Conservation (phyloP, 2,797 vertebrate genomes). For the Tokudaia tokunoshimensis region DNA sequence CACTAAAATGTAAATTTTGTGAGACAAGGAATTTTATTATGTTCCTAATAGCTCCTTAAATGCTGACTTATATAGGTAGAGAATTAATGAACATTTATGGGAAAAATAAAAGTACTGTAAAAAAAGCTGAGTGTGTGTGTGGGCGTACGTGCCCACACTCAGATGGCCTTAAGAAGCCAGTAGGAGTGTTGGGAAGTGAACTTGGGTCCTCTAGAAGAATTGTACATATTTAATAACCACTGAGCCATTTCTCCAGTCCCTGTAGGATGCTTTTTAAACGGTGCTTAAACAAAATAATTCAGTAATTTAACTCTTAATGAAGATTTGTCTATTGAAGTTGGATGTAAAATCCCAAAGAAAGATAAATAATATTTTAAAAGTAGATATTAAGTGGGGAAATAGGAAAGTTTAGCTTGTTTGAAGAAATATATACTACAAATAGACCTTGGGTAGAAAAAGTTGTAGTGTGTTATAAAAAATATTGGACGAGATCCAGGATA, state of each 20-base stretch:
- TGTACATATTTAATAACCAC: neutral
- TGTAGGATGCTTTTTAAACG: neutral
- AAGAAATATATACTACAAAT: neutral
- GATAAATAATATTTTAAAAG: neutral
- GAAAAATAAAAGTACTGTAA: neutral
- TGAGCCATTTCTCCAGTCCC: neutral
- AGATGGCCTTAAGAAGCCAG: neutral
- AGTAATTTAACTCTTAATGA: constrained; percentile 22
- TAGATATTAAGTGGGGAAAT: neutral
- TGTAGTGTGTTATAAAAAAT: neutral
- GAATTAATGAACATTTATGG: neutral
- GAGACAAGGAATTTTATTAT: neutral
- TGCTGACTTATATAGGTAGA: neutral
- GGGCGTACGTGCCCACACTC: too few relatives aligned
- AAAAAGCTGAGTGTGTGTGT: neutral
- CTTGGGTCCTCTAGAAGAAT: neutral
- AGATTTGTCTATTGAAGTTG: neutral
- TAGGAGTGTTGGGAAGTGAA: neutral
- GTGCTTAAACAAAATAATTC: constrained; percentile 31
- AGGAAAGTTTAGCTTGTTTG: neutral
- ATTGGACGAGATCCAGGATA: neutral
- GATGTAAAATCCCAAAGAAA: neutral
- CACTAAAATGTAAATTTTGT: neutral
- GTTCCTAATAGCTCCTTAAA: neutral
- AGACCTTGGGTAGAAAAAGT: neutral